Base-by-base conservation (phyloP, 30 jellyfish, hydroid and myxozoan species). In the Rhopilema esculentum region DNA sequence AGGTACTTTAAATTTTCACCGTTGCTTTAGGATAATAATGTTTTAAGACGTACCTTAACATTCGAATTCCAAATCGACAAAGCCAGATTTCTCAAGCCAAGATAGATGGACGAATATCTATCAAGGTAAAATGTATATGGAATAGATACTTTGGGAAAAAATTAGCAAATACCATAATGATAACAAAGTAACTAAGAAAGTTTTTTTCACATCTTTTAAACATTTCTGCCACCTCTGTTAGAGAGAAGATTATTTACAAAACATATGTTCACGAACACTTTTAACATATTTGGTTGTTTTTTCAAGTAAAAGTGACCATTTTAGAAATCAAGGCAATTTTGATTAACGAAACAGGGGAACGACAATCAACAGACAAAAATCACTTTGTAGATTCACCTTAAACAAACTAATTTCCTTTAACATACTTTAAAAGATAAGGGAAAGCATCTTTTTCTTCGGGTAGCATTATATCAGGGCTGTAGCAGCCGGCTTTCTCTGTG, bases 371-470 rank as follows among this genome's bases (percentile, higher is more conserved):
- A n/a, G n/a, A n/a, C n/a, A n/a, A n/a, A n/a, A n/a, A n/a, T n/a
- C n/a, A n/a, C n/a, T n/a, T n/a, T n/a, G 57, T 2, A 40, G 57
- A 40, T 2, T 40, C 12, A 40, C 6, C 9, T 2, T 40, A 40
- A 40, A 40, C 57, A 40, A 40, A 12, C 9, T 2, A 40, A 12
- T 40, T 16, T 4, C 71, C 12, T 18, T 82, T 16, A 17, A 52
- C 90, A 31, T 87, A 93, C 98, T 84, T 83, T 40, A 74, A 65
- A 48, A 89, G 82, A 28, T 88, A 93, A 18, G 93, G 92, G 70
- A 93, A 93, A 28, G 90, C 97, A 66, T 77, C 86, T 22, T 82
- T 77, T 67, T 93, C 98, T n/a, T 93, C 98, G 16, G 92, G 89
- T 21, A 77, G 78, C 98, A 93, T 93, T 7, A 80, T 80, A 40